Evolutionary conservation across 2,797 vertebrate species (phyloP), one percentile per base, ranked within the genome.

Genomic region (Acrossocheilus fasciatus): DNA sequence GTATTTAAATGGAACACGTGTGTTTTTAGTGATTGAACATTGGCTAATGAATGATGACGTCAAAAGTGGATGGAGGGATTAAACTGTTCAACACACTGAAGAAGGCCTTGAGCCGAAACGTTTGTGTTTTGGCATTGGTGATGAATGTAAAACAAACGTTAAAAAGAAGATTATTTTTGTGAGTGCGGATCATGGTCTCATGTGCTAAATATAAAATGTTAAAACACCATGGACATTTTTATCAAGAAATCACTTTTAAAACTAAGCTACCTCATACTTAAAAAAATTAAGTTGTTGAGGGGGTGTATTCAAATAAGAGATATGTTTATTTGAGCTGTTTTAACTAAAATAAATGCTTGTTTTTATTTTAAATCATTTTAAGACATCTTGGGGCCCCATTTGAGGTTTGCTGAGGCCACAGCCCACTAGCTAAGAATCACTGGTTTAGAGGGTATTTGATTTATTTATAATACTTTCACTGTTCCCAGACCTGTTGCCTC

Each of bases 401-500:
- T 6, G 47, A 76, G 52, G 47, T 76, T 54, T 76, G 10, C 30
- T 36, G 47, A 54, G 30, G 9, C 26, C 30, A 2, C 26, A 52
- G 47, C 26, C 47, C 18, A 34, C 30, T 36, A 30, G 18, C 10
- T 70, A 77, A 77, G 12, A 41, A 59, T 15, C 34, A 77, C 12
- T 77, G 50, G 34, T 54, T 69, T 69, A 68, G 59, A 66, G 1
- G 62, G 20, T 39, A 59, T 52, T 62, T 80, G 12, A 57, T n/a
- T 80, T 41, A 83, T 83, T 20, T 30, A 87, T 89, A 88, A 90
- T 87, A 83, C 92, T 93, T 90, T 85, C 54, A 92, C 90, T 93
- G 91, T 92, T 90, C 91, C 93, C 95, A 99, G 98, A 99, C 92
- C 96, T 99, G 94, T 90, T 97, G 94, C 98, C 98, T 83, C 98